Conservation (phyloP, 53 echinoderm and acorn worm species). For the Patiria pectinifera region DNA sequence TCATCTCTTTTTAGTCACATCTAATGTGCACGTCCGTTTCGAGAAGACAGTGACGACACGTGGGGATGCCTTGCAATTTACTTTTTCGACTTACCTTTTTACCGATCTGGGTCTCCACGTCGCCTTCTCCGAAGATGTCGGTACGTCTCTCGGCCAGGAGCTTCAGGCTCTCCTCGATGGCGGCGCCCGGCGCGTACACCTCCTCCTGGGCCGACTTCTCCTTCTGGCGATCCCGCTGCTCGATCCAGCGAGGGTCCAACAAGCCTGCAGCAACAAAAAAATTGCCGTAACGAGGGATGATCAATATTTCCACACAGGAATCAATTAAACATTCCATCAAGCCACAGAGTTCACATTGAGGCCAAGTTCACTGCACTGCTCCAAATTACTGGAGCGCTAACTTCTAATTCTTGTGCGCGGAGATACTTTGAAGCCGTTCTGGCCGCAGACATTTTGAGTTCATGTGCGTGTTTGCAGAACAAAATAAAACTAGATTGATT, state of each 20-base stretch:
- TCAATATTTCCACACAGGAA: too few species aligned
- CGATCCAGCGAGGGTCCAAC: slow-evolving; percentile 96
- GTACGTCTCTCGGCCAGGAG: slow-evolving; percentile 98
- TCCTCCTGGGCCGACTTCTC: slow-evolving; percentile 86
- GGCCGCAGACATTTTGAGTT: too few species aligned
- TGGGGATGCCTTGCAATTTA: background rate
- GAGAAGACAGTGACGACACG: background rate
- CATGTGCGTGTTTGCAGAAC: too few species aligned
- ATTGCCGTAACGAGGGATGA: background rate
- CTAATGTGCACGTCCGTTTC: too few species aligned
- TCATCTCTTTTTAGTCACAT: too few species aligned
- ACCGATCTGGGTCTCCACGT: slow-evolving; percentile 97
- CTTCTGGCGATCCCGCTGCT: slow-evolving; percentile 83
- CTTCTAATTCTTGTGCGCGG: too few species aligned
- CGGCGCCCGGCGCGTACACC: slow-evolving; percentile 81
- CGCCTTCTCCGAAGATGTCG: slow-evolving; percentile 98
- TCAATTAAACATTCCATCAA: too few species aligned
- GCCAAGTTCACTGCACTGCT: too few species aligned
- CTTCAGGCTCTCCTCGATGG: slow-evolving; percentile 93
- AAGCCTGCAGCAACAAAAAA: slow-evolving; percentile 63
- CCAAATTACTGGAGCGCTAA: too few species aligned
- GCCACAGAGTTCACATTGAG: too few species aligned
- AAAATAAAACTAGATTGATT: too few species aligned
- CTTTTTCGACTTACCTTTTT: slow-evolving; percentile 81
- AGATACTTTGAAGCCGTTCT: too few species aligned